phyloP scores from a whole-genome alignment of 2,797 vertebrate species.

The Sparidentex hasta region DNA sequence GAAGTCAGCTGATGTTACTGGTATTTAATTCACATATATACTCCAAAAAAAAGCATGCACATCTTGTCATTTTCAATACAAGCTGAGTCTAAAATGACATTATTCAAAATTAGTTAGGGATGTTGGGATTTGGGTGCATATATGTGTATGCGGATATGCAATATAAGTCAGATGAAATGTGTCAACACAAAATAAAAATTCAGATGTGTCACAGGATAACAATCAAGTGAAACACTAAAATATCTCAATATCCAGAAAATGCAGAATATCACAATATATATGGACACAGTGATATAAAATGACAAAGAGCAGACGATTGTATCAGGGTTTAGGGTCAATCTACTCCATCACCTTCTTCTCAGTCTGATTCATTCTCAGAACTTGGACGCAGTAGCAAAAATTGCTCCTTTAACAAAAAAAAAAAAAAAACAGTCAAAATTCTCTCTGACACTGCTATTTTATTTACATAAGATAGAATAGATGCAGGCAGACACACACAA shows the following conservation, averaged over 20 bases:
- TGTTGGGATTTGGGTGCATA: no score
- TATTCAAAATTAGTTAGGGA: no score
- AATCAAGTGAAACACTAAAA: no score
- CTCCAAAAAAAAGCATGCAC: neutral
- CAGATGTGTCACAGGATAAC: no score
- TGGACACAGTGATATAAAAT: neutral
- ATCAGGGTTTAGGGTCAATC: neutral
- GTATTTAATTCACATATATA: neutral
- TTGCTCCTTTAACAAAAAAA: neutral
- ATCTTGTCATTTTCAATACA: neutral
- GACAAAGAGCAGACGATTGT: neutral
- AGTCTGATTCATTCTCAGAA: neutral
- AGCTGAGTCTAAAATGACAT: neutral
- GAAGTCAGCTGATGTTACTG: neutral
- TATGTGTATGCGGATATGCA: no score
- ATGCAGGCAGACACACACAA: constrained; percentile 17
- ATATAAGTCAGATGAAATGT: no score
- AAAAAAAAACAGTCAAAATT: neutral
- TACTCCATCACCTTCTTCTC: neutral
- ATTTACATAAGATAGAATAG: neutral
- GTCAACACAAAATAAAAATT: no score
- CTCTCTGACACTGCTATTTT: constrained; percentile 3
- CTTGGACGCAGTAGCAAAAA: neutral
- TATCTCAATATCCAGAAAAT: neutral
- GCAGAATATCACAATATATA: neutral